phyloP scores from a whole-genome alignment of 23 tunicate genomes.

The Corella eumyota region DNA sequence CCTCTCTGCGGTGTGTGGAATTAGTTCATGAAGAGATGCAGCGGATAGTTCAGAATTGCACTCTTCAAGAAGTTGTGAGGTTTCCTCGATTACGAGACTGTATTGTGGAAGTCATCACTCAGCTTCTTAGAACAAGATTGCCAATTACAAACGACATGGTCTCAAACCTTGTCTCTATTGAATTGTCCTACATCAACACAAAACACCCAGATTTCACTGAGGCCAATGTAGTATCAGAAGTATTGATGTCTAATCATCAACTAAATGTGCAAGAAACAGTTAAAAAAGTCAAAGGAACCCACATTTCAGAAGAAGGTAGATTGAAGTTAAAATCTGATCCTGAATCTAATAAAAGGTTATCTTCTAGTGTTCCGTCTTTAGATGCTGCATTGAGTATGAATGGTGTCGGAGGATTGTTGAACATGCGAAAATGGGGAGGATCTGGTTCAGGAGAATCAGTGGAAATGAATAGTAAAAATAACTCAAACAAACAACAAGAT shows the following conservation, averaged over 20 bases:
- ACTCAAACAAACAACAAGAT: background rate
- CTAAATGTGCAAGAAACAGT: constrained; percentile 14
- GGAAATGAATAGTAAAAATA: no score
- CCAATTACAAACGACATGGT: constrained; percentile 89
- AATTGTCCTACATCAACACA: constrained; percentile 93
- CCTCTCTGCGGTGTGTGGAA: constrained; percentile 92
- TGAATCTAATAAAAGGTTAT: constrained; percentile 27
- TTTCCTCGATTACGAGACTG: constrained; percentile 61
- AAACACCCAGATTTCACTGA: constrained; percentile 94
- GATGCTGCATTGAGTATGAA: constrained; percentile 18
- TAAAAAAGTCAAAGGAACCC: background rate
- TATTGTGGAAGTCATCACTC: constrained; percentile 75
- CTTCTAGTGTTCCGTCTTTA: constrained; percentile 44
- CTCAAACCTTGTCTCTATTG: constrained; percentile 72
- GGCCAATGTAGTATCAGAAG: constrained; percentile 42
- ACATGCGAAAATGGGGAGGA: background rate
- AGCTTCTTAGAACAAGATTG: constrained; percentile 44
- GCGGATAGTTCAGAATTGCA: constrained; percentile 70
- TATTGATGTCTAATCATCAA: constrained; percentile 22
- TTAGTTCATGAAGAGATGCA: constrained; percentile 93
- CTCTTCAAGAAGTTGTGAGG: constrained; percentile 56
- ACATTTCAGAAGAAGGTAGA: background rate
- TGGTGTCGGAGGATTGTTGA: background rate
- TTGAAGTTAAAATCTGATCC: constrained; percentile 1
- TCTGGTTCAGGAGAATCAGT: background rate